phyloP scores from a whole-genome alignment of 35 echinoderm and acorn worm genomes.

The Strongylocentrotus purpuratus region DNA sequence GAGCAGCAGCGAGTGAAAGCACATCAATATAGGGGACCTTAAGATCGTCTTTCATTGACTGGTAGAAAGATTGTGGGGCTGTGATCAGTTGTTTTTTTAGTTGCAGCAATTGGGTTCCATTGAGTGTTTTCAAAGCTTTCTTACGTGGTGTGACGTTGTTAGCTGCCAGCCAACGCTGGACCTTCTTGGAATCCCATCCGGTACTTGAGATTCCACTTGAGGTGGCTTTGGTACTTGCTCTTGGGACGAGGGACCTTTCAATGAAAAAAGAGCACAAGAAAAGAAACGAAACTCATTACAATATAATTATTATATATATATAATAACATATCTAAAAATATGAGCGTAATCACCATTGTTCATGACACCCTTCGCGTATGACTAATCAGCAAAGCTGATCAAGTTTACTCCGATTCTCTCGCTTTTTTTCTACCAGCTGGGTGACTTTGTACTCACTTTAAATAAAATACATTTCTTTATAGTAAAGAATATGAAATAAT shows the following conservation, averaged over 20 bases:
- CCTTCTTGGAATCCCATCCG: not conserved
- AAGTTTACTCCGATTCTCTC: no score
- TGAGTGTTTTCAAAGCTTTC: not conserved
- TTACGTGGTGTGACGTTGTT: slow-evolving; percentile 6
- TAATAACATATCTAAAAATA: no score
- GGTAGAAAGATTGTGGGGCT: not conserved
- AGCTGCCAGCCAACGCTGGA: slow-evolving; percentile 1
- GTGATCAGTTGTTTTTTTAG: not conserved
- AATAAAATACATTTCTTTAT: no score
- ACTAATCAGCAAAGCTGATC: no score
- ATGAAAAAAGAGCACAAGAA: not conserved
- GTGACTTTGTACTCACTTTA: no score
- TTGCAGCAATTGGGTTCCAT: slow-evolving; percentile 21
- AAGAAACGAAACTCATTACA: no score
- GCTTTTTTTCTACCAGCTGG: no score
- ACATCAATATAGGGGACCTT: not conserved
- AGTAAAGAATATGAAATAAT: no score
- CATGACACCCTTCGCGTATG: no score
- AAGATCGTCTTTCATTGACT: not conserved
- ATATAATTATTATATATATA: no score
- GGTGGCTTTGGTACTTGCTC: not conserved
- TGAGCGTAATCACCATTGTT: no score
- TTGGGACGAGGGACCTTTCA: not conserved
- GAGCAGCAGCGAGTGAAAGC: not conserved
- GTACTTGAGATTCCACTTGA: not conserved